Percentiles rank a stretch among this genome's conserved stretches.
Evolutionary conservation across 2,113 vertebrate genomes (phyloP).

Genomic region (Ophiodon elongatus): DNA sequence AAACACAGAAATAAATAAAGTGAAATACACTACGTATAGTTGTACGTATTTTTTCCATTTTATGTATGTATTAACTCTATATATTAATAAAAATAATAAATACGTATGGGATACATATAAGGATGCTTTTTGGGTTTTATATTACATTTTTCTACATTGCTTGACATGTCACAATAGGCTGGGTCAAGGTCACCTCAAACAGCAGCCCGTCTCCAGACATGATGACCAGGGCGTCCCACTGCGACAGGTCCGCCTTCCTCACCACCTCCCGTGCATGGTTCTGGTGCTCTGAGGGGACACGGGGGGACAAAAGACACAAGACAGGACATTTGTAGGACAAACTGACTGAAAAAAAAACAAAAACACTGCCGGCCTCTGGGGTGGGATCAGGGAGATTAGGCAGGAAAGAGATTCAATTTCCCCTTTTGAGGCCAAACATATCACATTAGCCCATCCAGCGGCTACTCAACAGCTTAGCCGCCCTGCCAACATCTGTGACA

Average conservation of each 20-base stretch:
- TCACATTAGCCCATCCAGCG: slow-evolving; percentile 69
- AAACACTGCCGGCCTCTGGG: slow-evolving; percentile 51
- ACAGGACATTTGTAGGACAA: slow-evolving; percentile 13
- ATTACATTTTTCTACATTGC: not conserved
- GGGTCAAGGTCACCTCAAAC: slow-evolving; percentile 84
- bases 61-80: not conserved
- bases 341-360: slow-evolving; percentile 1
- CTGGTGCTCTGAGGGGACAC: slow-evolving; percentile 80
- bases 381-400: slow-evolving; percentile 68
- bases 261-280: slow-evolving; percentile 91
- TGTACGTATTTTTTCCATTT: not conserved
- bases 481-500: slow-evolving; percentile 70
- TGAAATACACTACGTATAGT: not conserved
- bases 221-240: slow-evolving; percentile 89
- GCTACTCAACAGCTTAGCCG: slow-evolving; percentile 68
- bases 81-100: not conserved
- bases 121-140: not conserved
- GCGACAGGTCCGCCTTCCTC: slow-evolving; percentile 83
- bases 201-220: slow-evolving; percentile 92
- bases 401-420: slow-evolving; percentile 71
- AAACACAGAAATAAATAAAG: not conserved
- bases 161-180: not conserved
- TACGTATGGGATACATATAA: not conserved
- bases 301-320: not conserved
- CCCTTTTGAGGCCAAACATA: slow-evolving; percentile 34